These are phyloP conservation scores for Rhizomys pruinosus DNA, from an alignment of 2,113 vertebrate genomes.

Conservation along the genomic window DNA sequence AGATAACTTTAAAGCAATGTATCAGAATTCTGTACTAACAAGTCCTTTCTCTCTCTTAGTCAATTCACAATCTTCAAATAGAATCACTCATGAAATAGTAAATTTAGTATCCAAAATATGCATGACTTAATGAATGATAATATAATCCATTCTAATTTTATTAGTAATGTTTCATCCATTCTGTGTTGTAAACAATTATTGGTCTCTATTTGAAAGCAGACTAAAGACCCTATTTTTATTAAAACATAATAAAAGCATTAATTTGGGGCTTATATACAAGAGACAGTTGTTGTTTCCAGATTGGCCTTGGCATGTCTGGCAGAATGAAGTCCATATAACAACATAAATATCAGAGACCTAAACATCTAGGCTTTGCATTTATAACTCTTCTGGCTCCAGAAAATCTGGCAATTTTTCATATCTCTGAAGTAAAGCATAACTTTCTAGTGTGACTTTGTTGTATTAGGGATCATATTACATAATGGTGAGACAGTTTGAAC, in stretches of 20 bases:
- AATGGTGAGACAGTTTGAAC: neutral
- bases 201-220: neutral
- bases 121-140: neutral
- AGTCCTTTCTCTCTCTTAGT: neutral
- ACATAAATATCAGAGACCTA: neutral
- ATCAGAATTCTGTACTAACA: neutral
- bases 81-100: neutral
- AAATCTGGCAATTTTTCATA: neutral
- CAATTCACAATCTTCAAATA: neutral
- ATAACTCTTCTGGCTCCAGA: neutral
- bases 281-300: neutral
- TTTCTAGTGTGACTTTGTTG: neutral
- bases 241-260: neutral
- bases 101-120: neutral
- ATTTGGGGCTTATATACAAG: neutral
- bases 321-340: neutral
- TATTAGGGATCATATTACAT: neutral
- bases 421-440: neutral
- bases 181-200: neutral
- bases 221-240: neutral
- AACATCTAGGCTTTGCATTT: neutral
- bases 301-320: neutral
- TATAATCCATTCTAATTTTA: neutral
- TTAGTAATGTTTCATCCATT: neutral
- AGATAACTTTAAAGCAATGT: neutral